Percentiles rank a stretch among this genome's conserved stretches.
Conservation (phyloP, 2,113 vertebrate species). For the Phoxinus phoxinus region DNA sequence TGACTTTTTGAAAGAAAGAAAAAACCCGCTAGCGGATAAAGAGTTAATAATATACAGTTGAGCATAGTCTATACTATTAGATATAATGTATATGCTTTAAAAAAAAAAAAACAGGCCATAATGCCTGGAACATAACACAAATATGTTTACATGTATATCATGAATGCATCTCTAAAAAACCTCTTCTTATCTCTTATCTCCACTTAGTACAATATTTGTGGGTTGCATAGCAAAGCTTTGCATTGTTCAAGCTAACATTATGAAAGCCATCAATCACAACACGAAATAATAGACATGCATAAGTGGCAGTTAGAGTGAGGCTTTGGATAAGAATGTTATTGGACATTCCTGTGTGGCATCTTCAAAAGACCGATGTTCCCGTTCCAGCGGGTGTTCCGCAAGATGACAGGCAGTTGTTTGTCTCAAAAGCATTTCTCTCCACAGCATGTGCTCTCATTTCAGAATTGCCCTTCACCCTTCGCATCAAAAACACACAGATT, state of each 20-base stretch:
- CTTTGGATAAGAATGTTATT: slow-evolving; percentile 49
- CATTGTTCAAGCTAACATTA: slow-evolving; percentile 5
- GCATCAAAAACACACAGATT: slow-evolving; percentile 43
- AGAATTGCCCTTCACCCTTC: slow-evolving; percentile 51
- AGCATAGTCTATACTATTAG: neutral
- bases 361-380: slow-evolving; percentile 53
- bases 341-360: slow-evolving; percentile 43
- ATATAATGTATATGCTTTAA: neutral
- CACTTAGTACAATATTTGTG: neutral
- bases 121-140: neutral
- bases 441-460: slow-evolving; percentile 49
- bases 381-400: slow-evolving; percentile 30
- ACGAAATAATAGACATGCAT: slow-evolving; percentile 39
- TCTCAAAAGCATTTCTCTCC: slow-evolving; percentile 45
- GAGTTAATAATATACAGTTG: neutral
- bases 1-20: no score
- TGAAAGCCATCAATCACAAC: slow-evolving; percentile 42
- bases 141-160: neutral
- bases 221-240: neutral
- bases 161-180: neutral
- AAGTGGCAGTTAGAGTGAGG: slow-evolving; percentile 40
- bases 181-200: neutral
- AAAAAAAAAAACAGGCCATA: neutral
- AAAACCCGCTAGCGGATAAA: no score
- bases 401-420: slow-evolving; percentile 54